Evolutionary conservation across 2,888 invertebrate genomes (phyloP).

Genomic region (Dorcus parallelipipedus): DNA sequence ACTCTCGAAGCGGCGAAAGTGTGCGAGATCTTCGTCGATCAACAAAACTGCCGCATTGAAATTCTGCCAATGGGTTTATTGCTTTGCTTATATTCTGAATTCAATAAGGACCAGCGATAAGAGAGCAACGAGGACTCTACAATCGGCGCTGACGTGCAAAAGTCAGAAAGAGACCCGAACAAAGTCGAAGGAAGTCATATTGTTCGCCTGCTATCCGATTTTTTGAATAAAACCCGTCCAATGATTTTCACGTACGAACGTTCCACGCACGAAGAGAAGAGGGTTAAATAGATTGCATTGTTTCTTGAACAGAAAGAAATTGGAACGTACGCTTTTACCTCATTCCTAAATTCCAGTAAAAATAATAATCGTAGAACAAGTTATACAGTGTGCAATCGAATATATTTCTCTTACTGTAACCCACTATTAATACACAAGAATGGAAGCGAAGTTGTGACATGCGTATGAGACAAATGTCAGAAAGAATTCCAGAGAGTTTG

Average conservation of each 20-base stretch:
- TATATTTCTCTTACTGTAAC: too few species aligned
- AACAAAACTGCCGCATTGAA: slow-evolving; percentile 42
- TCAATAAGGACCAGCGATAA: slow-evolving; percentile 45
- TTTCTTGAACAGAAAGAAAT: too few species aligned
- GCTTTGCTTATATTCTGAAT: slow-evolving; percentile 47
- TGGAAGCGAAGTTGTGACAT: too few species aligned
- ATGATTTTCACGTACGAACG: background rate
- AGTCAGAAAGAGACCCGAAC: slow-evolving; percentile 24
- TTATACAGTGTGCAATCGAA: too few species aligned
- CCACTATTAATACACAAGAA: too few species aligned
- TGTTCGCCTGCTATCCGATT: slow-evolving; percentile 1
- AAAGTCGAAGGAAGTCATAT: slow-evolving; percentile 10
- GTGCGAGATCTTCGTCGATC: slow-evolving; percentile 34
- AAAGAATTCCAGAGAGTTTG: too few species aligned
- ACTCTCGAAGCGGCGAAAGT: slow-evolving; percentile 31
- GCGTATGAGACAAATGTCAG: too few species aligned
- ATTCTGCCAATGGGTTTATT: slow-evolving; percentile 47
- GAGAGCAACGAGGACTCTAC: slow-evolving; percentile 34
- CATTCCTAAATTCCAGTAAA: too few species aligned
- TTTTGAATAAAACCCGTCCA: slow-evolving; percentile 5
- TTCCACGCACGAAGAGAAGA: background rate
- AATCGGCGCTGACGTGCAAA: slow-evolving; percentile 27
- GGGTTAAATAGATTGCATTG: background rate
- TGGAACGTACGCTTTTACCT: too few species aligned
- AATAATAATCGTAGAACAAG: too few species aligned